Percentiles rank a stretch among this genome's conserved stretches.
Evolutionary conservation across 2,797 vertebrate genomes (phyloP).

Genomic region (Mormyrops boulengeri): DNA sequence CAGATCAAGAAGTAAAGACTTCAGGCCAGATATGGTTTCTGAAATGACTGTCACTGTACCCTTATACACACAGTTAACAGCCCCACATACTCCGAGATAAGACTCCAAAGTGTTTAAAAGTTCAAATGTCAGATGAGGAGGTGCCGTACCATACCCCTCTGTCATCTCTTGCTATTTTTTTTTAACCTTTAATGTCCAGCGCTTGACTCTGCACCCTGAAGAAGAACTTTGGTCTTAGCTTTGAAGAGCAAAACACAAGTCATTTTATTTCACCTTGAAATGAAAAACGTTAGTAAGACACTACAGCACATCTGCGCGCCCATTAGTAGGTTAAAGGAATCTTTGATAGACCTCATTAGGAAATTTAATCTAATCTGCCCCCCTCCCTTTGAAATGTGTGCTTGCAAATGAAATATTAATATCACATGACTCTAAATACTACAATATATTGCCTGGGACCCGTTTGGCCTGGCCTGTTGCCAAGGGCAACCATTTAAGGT

Average conservation of each 20-base stretch:
- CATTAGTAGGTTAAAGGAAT: neutral
- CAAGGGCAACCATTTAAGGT: conserved; percentile 40
- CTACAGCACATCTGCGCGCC: neutral
- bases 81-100: neutral
- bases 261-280: neutral
- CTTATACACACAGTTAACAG: neutral
- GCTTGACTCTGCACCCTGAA: no score
- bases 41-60: neutral
- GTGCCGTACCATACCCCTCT: neutral
- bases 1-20: neutral
- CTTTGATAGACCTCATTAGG: conserved; percentile 29
- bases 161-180: neutral
- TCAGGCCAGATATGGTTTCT: neutral
- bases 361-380: conserved; percentile 25
- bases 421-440: conserved; percentile 20
- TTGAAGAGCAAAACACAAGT: neutral
- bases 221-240: neutral
- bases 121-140: neutral
- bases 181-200: neutral
- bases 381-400: conserved; percentile 32
- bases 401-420: conserved; percentile 47
- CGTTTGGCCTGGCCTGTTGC: conserved; percentile 33
- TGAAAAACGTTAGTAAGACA: neutral
- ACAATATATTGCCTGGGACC: conserved; percentile 31
- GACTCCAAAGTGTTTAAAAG: neutral